Evolutionary conservation across 2,797 vertebrate species (phyloP), one percentile per base, ranked within the genome.

Genomic region (Adelosebastes latens): DNA sequence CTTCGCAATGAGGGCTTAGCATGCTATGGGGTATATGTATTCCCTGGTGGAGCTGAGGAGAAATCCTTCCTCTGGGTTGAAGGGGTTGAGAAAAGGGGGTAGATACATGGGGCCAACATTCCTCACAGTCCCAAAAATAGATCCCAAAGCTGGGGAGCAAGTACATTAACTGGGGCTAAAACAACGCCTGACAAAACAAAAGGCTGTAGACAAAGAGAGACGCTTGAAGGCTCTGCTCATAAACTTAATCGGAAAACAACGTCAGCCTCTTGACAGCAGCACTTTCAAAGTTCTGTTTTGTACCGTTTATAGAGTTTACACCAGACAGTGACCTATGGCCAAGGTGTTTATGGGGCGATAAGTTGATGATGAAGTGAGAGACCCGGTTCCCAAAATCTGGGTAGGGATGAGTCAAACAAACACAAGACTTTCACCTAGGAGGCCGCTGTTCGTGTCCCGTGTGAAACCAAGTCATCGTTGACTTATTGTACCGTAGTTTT

Each of bases 101-200:
- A 13, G 29, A 3, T 22, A 52, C 20, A 58, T 36, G 82, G 83
- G 90, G 87, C 75, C 60, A 84, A 67, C 91, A 93, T 94, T 94
- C 93, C 89, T 88, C 85, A 77, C 78, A 55, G 73, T 29, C 82
- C 93, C 88, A 83, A 91, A 93, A 95, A 95, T 94, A 95, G 93
- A 88, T 68, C 58, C 29, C 2, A 20, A 80, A 84, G 84, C 77
- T 27, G 73, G 70, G 69, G 81, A 87, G 88, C 29, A 18, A 80
- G 83, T 8, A 52, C 67, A 83, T 84, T 77, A 84, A 81, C 42
- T 10, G 58, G 53, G 79, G 87, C 72, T 82, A 66, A 89, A 87
- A 82, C 79, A 72, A 8, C 4, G 56, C 29, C 81, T 81, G 66
- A 62, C 59, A 73, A 92, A 92, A 91, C 86, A 88, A 62, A 77